Percentiles rank a stretch among this genome's conserved stretches.
phyloP scores from a whole-genome alignment of 1,140 invertebrate species.

The Drosophila tani region DNA sequence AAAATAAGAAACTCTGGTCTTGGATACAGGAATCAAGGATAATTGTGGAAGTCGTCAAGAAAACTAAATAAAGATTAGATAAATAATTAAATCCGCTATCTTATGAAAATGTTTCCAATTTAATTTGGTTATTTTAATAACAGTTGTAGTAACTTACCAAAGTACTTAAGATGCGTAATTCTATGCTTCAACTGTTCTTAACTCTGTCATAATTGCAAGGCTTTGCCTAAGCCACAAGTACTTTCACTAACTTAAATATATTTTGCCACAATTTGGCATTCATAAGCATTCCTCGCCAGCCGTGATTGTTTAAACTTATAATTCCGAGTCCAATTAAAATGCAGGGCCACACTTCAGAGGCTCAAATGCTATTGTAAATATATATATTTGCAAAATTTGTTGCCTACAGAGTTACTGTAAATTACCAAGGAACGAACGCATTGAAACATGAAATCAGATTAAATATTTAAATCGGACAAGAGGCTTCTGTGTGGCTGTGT shows the following conservation, averaged over 20 bases:
- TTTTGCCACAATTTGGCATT: slow-evolving; percentile 16
- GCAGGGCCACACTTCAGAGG: slow-evolving; percentile 18
- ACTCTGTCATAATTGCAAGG: not conserved
- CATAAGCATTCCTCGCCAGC: not conserved
- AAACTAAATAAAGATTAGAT: not conserved
- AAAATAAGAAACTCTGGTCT: not conserved
- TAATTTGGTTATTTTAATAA: not conserved
- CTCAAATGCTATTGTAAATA: slow-evolving; percentile 9
- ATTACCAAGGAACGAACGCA: slow-evolving; percentile 35
- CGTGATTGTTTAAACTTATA: slow-evolving; percentile 35
- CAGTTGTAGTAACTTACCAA: not conserved
- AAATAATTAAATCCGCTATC: not conserved
- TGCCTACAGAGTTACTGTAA: slow-evolving; percentile 15
- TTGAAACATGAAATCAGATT: slow-evolving; percentile 77
- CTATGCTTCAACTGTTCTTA: not conserved
- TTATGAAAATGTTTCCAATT: no score
- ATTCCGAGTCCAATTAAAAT: slow-evolving; percentile 61
- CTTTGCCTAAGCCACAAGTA: slow-evolving; percentile 8
- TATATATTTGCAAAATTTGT: not conserved
- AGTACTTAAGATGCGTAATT: not conserved
- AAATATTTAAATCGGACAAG: slow-evolving; percentile 78
- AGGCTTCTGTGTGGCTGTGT: slow-evolving; percentile 54
- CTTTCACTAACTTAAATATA: not conserved
- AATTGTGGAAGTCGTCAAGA: no score
- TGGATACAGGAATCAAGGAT: not conserved